Evolutionary conservation across 2,113 vertebrate species (phyloP).

Genomic region (Synodontis membranacea): DNA sequence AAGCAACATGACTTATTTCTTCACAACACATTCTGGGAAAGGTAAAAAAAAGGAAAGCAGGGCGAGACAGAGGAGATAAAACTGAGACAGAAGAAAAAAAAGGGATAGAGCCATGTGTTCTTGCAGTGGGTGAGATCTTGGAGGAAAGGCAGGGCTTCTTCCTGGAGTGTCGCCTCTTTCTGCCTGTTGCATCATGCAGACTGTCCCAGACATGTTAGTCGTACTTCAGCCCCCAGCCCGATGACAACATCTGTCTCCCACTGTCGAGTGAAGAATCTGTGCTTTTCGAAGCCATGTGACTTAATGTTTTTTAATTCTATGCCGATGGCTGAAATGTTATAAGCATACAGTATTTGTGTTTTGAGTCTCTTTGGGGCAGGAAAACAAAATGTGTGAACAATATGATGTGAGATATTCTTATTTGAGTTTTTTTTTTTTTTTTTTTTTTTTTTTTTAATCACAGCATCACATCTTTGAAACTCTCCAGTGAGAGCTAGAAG

Average conservation of each 20-base stretch:
- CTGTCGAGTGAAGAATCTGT: background rate
- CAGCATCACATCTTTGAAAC: background rate
- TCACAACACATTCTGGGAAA: conserved; percentile 1
- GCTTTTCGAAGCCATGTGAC: background rate
- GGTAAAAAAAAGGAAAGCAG: background rate
- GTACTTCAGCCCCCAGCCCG: conserved; percentile 13
- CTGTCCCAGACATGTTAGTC: conserved; percentile 13
- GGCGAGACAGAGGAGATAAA: conserved; percentile 12
- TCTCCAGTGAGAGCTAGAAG: background rate
- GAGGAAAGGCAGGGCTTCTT: conserved; percentile 19
- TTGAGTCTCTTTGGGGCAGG: background rate
- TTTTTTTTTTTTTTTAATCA: no score
- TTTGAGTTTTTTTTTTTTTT: no score
- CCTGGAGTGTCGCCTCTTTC: conserved; percentile 34
- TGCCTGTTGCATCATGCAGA: conserved; percentile 42
- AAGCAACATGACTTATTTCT: conserved; percentile 1
- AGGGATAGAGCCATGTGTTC: conserved; percentile 9
- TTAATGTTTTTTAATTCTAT: background rate
- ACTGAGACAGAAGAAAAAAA: conserved; percentile 4
- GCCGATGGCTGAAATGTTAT: background rate
- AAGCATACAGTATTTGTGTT: background rate
- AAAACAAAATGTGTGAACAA: background rate
- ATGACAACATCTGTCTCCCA: conserved; percentile 16
- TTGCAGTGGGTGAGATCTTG: background rate
- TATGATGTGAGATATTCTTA: background rate